A percentile compares a stretch with the other conserved stretches of the same genome.
Conservation (phyloP, 1,140 invertebrate genomes). For the Acyrthosiphon pisum region DNA sequence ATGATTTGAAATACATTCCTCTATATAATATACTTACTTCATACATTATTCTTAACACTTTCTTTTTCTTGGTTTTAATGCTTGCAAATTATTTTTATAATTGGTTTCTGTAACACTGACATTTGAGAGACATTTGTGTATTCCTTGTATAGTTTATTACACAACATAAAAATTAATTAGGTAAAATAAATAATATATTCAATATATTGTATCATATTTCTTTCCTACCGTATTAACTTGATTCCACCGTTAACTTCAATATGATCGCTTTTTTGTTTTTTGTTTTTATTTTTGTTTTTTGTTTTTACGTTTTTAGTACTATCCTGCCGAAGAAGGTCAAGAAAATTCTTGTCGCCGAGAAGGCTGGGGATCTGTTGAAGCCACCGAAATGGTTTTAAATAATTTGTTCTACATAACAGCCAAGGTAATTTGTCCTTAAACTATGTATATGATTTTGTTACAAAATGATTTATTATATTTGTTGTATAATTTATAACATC, state of each 20-base stretch:
- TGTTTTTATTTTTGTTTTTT: too few relatives aligned
- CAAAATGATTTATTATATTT: not conserved
- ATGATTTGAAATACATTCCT: not conserved
- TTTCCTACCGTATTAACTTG: not conserved
- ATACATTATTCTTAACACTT: too few relatives aligned
- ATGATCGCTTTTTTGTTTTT: too few relatives aligned
- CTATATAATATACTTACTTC: too few relatives aligned
- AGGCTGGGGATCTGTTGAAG: slow-evolving; percentile 96
- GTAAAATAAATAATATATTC: not conserved
- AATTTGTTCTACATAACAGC: slow-evolving; percentile 98
- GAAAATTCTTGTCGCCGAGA: slow-evolving; percentile 74
- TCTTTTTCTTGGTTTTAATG: not conserved
- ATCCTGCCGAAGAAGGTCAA: slow-evolving; percentile 72
- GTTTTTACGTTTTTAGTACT: slow-evolving; percentile 68
- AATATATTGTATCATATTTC: not conserved
- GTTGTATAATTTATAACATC: not conserved
- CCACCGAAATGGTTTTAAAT: slow-evolving; percentile 99
- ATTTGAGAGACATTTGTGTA: not conserved
- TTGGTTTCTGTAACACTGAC: not conserved
- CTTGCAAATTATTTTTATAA: not conserved
- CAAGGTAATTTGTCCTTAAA: slow-evolving; percentile 72
- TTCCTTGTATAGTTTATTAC: not conserved
- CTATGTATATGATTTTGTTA: not conserved
- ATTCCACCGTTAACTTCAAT: not conserved
- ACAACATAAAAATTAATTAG: not conserved